These are phyloP conservation scores for Austrolebias charrua DNA, from an alignment of 2,797 vertebrate genomes.

Conservation along the genomic window DNA sequence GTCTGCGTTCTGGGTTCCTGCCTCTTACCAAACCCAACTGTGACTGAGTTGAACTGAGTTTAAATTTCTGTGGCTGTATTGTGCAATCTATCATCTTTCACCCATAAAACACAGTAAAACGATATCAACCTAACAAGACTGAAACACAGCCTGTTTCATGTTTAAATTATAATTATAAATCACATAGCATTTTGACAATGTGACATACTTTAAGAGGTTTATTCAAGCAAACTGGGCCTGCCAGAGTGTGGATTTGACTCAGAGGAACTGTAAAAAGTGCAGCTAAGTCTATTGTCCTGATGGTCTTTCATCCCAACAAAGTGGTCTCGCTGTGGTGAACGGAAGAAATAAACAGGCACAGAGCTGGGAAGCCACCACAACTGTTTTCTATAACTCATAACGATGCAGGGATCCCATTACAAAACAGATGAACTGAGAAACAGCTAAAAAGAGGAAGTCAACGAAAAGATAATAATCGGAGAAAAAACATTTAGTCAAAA, in stretches of 20 bases:
- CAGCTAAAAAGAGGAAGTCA: slow-evolving; percentile 48
- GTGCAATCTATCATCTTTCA: slow-evolving; percentile 41
- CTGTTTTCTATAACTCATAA: slow-evolving; percentile 74
- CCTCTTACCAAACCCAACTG: too few species aligned
- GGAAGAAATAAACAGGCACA: slow-evolving; percentile 71
- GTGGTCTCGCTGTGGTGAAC: slow-evolving; percentile 60
- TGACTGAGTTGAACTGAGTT: slow-evolving; percentile 11
- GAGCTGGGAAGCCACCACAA: slow-evolving; percentile 66
- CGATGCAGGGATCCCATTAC: slow-evolving; percentile 66
- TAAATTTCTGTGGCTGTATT: slow-evolving; percentile 33
- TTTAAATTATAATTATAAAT: slow-evolving; percentile 50
- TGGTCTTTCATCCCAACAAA: slow-evolving; percentile 63
- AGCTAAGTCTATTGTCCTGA: slow-evolving; percentile 67
- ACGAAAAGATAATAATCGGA: slow-evolving; percentile 56
- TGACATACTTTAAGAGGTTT: slow-evolving; percentile 58
- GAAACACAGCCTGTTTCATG: slow-evolving; percentile 44
- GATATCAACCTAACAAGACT: slow-evolving; percentile 39
- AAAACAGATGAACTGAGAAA: slow-evolving; percentile 71
- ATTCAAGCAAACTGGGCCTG: slow-evolving; percentile 34
- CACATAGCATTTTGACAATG: slow-evolving; percentile 46
- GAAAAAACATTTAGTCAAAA: slow-evolving; percentile 56
- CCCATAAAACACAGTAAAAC: slow-evolving; percentile 43
- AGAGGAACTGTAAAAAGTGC: slow-evolving; percentile 55
- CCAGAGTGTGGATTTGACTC: slow-evolving; percentile 45
- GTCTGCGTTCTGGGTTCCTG: too few species aligned